Percentiles rank a stretch among this genome's conserved stretches.
Evolutionary conservation across 2,797 vertebrate genomes (phyloP).

Genomic region (Cirrhinus mrigala): DNA sequence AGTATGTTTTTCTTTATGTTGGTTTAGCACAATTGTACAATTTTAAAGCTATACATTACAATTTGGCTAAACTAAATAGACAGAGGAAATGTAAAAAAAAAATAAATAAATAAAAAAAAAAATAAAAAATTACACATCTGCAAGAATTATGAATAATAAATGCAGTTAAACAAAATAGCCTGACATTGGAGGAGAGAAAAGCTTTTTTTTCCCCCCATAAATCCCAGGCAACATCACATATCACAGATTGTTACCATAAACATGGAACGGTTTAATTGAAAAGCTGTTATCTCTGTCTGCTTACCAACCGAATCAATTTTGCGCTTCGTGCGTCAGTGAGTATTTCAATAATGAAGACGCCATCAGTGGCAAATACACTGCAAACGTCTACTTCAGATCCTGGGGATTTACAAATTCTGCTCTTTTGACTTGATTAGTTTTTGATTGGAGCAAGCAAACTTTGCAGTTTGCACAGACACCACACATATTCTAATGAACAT

Average conservation of each 20-base stretch:
- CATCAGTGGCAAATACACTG: neutral
- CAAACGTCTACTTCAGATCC: slow-evolving; percentile 18
- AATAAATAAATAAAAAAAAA: neutral
- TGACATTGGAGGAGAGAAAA: neutral
- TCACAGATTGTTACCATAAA: slow-evolving; percentile 2
- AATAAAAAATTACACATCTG: neutral
- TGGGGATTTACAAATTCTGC: slow-evolving; percentile 17
- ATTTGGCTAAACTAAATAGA: slow-evolving; percentile 4
- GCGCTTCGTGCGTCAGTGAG: slow-evolving; percentile 15
- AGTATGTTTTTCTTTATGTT: neutral
- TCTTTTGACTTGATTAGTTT: slow-evolving; percentile 20
- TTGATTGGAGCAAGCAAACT: neutral
- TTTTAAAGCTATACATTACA: neutral
- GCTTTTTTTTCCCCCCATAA: neutral
- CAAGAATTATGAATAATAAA: slow-evolving; percentile 21
- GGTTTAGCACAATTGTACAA: neutral
- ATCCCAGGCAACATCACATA: slow-evolving; percentile 2
- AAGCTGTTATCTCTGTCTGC: slow-evolving; percentile 2
- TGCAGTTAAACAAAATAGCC: neutral
- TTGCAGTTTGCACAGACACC: neutral
- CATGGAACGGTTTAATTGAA: neutral
- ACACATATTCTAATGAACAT: slow-evolving; percentile 2
- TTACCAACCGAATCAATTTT: slow-evolving; percentile 38
- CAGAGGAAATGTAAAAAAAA: neutral
- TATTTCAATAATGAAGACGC: slow-evolving; percentile 35